Evolutionary conservation across 2,797 vertebrate species (phyloP).

Genomic region (Hapalemur alaotrensis): DNA sequence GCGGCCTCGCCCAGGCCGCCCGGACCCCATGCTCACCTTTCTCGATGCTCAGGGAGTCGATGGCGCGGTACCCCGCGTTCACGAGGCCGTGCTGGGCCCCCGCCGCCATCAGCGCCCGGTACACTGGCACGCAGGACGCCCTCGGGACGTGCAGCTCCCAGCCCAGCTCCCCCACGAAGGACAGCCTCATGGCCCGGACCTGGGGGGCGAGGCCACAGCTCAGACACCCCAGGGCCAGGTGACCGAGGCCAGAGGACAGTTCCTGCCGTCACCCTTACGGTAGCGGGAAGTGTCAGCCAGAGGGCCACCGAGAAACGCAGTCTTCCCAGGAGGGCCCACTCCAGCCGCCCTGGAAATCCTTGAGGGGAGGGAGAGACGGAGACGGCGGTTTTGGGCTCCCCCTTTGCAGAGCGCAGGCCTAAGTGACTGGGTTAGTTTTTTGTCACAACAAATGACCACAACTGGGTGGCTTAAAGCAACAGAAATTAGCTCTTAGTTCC

Average conservation of each 20-base stretch:
- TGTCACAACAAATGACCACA: accelerated
- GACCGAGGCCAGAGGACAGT: accelerated
- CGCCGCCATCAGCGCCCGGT: slow-evolving; percentile 92
- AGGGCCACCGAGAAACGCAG: accelerated
- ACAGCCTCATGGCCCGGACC: slow-evolving; percentile 95
- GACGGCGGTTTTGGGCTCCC: accelerated
- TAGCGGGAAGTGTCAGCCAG: not conserved
- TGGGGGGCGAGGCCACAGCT: slow-evolving; percentile 65
- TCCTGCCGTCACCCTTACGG: accelerated
- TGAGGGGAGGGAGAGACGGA: not conserved
- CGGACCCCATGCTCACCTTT: slow-evolving; percentile 87
- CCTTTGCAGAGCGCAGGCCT: not conserved
- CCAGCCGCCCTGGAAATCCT: not conserved
- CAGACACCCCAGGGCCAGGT: accelerated
- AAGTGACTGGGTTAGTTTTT: not conserved
- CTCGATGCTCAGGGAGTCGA: slow-evolving; percentile 97
- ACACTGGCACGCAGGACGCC: slow-evolving; percentile 91
- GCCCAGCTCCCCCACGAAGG: slow-evolving; percentile 96
- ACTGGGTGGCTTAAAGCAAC: accelerated
- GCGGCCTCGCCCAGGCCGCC: accelerated
- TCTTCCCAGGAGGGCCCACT: not conserved
- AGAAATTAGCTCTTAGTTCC: not conserved
- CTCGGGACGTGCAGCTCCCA: slow-evolving; percentile 96
- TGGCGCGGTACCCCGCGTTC: slow-evolving; percentile 96
- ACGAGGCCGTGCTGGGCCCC: slow-evolving; percentile 89